Conservation (phyloP, 2,888 invertebrate genomes). For the Tenthredo livida region DNA sequence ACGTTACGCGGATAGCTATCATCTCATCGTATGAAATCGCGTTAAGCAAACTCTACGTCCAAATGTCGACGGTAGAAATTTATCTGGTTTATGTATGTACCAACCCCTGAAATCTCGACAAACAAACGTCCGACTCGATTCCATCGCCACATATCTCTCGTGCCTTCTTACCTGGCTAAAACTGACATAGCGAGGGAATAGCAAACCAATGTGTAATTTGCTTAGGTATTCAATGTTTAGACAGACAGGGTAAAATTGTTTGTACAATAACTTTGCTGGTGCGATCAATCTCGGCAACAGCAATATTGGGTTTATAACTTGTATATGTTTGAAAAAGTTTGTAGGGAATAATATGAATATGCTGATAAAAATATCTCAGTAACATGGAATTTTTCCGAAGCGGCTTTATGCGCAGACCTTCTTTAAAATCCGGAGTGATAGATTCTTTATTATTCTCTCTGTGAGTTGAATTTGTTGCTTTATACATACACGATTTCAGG, state of each 20-base stretch:
- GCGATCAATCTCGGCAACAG: background rate
- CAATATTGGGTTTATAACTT: background rate
- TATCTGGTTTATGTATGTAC: background rate
- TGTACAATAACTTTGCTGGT: background rate
- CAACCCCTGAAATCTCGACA: background rate
- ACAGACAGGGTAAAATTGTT: background rate
- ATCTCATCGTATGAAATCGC: background rate
- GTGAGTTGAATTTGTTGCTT: background rate
- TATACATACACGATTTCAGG: background rate
- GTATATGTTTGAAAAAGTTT: background rate
- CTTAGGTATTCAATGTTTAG: constrained; percentile 20
- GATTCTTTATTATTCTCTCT: background rate
- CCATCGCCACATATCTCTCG: constrained; percentile 6
- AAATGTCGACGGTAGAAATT: background rate
- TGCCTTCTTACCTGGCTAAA: background rate
- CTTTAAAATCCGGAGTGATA: background rate
- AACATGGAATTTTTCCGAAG: background rate
- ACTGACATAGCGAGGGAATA: background rate
- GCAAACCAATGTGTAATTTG: background rate
- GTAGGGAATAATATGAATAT: background rate
- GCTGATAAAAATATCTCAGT: background rate
- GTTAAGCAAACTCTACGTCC: constrained; percentile 18
- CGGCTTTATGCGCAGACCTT: background rate
- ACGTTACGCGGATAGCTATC: background rate
- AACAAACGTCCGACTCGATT: constrained; percentile 1